These are phyloP conservation scores for Caiman crocodilus DNA, from an alignment of 2,797 vertebrate genomes.

Conservation along the genomic window DNA sequence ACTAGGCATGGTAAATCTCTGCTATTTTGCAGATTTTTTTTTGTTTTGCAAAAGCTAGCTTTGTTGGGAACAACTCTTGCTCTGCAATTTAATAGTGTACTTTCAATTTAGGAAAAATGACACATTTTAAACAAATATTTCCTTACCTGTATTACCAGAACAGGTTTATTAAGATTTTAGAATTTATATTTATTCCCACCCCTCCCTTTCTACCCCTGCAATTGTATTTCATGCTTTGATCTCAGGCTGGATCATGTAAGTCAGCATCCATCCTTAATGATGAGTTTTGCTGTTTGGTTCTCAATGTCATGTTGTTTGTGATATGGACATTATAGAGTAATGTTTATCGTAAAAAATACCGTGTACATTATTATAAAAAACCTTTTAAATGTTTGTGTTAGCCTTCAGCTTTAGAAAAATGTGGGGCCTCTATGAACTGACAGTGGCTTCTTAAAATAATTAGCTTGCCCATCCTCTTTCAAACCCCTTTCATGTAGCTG, in stretches of 20 bases:
- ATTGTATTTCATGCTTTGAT: neutral
- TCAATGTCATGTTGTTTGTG: neutral
- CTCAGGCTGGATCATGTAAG: neutral
- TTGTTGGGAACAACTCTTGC: neutral
- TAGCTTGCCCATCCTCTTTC: no score
- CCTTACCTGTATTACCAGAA: neutral
- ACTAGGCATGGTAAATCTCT: neutral
- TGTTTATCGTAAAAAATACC: constrained; percentile 36
- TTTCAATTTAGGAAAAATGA: neutral
- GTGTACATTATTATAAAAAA: constrained; percentile 14
- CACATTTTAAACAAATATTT: neutral
- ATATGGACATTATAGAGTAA: constrained; percentile 2
- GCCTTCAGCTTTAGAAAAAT: neutral
- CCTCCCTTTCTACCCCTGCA: neutral
- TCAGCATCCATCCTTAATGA: neutral
- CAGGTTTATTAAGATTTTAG: neutral
- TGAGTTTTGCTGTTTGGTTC: neutral
- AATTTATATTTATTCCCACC: neutral
- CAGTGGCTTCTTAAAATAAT: neutral
- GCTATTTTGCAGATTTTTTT: neutral
- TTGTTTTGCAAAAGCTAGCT: neutral
- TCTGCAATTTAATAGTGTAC: neutral
- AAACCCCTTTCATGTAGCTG: no score
- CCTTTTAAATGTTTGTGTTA: constrained; percentile 6
- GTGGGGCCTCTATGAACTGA: neutral